Percentiles rank a stretch among this genome's conserved stretches.
Conservation (phyloP, 2,888 invertebrate species). For the Margaritifera margaritifera region DNA sequence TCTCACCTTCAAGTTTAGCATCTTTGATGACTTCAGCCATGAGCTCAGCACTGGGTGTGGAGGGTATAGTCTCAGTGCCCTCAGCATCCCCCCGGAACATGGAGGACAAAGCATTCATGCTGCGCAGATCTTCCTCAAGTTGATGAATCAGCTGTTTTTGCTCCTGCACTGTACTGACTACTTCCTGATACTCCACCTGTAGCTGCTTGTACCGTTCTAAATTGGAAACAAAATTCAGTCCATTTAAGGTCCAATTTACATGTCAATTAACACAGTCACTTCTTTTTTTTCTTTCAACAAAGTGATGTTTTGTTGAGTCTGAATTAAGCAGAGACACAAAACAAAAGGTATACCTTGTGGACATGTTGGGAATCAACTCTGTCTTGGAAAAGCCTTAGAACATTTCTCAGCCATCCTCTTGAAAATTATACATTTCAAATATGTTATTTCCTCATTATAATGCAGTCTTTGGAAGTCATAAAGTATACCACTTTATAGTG, state of each 20-base stretch:
- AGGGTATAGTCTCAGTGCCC: conserved; percentile 44
- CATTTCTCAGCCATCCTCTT: too few species aligned
- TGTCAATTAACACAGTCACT: background rate
- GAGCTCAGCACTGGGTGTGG: conserved; percentile 49
- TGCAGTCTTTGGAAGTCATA: too few species aligned
- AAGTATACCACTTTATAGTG: too few species aligned
- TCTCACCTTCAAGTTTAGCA: conserved; percentile 23
- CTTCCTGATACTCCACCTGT: conserved; percentile 65
- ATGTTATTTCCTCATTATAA: too few species aligned
- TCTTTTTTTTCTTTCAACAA: too few species aligned
- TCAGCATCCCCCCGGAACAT: conserved; percentile 73
- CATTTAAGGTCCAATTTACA: background rate
- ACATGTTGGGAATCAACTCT: too few species aligned
- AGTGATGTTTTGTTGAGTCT: too few species aligned
- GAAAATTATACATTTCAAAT: too few species aligned
- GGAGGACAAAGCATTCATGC: conserved; percentile 72
- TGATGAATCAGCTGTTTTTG: conserved; percentile 71
- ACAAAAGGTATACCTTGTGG: too few species aligned
- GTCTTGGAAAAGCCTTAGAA: too few species aligned
- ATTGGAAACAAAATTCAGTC: conserved; percentile 1
- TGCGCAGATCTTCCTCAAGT: conserved; percentile 73
- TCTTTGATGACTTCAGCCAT: conserved; percentile 68
- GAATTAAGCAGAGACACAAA: too few species aligned
- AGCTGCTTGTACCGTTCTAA: conserved; percentile 56
- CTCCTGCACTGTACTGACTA: conserved; percentile 65